A percentile compares a stretch with the other conserved stretches of the same genome.
These are phyloP conservation scores for Aphelinus certus DNA, from an alignment of 1,140 invertebrate genomes.

Conservation along the genomic window DNA sequence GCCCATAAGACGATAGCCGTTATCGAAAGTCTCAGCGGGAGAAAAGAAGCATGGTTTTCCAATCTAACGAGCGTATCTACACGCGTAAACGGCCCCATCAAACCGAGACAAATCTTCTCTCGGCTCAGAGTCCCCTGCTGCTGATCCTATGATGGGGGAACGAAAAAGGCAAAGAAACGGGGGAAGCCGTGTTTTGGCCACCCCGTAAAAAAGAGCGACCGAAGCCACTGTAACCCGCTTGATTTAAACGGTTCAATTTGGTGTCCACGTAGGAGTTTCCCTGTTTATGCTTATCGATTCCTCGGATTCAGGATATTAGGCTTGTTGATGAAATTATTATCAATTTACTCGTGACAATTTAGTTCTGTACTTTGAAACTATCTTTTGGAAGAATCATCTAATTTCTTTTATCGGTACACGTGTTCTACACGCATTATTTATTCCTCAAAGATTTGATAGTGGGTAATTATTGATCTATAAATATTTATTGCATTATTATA, in stretches of 20 bases:
- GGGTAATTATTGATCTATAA: too few relatives aligned
- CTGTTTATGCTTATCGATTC: conserved; percentile 9
- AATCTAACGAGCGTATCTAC: conserved; percentile 61
- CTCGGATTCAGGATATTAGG: conserved; percentile 4
- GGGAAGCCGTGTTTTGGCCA: conserved; percentile 5
- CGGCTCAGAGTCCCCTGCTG: conserved; percentile 47
- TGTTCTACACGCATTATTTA: too few relatives aligned
- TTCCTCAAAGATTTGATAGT: too few relatives aligned
- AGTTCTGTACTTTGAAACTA: too few relatives aligned
- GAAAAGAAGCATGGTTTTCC: conserved; percentile 42
- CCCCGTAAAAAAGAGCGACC: conserved; percentile 2
- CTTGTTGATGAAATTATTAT: too few relatives aligned
- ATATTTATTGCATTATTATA: too few relatives aligned
- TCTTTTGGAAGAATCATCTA: too few relatives aligned
- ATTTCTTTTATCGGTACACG: too few relatives aligned
- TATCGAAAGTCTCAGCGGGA: neutral
- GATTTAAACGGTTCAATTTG: conserved; percentile 37
- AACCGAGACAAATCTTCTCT: conserved; percentile 61
- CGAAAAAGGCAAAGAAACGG: conserved; percentile 35
- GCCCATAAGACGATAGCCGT: too few relatives aligned
- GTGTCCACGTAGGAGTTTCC: neutral
- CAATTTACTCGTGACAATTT: too few relatives aligned
- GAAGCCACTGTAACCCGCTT: neutral
- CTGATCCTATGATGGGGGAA: conserved; percentile 38
- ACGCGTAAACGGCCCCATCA: conserved; percentile 59